Percentiles rank a stretch among this genome's conserved stretches.
phyloP scores from a whole-genome alignment of 2,888 invertebrate genomes.

The Bembecia ichneumoniformis region DNA sequence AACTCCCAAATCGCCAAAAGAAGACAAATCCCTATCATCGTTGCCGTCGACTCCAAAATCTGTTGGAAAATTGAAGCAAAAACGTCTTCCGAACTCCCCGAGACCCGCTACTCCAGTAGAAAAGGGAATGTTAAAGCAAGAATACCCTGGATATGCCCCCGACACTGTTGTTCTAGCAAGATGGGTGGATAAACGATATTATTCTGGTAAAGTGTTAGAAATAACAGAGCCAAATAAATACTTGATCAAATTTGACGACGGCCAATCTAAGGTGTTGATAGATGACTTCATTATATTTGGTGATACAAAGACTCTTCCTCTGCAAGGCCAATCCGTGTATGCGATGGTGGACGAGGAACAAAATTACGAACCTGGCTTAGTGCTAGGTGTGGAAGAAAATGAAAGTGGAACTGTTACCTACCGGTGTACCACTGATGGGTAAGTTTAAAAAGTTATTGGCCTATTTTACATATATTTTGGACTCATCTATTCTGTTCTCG shows the following conservation, averaged over 20 bases:
- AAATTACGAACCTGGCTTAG: constrained; percentile 68
- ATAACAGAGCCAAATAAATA: constrained; percentile 73
- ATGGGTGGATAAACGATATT: constrained; percentile 79
- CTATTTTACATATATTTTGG: neutral
- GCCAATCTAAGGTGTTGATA: constrained; percentile 69
- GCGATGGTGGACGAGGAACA: constrained; percentile 68
- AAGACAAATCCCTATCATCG: constrained; percentile 46
- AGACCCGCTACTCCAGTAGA: constrained; percentile 60
- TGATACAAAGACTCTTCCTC: constrained; percentile 57
- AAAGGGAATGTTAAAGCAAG: constrained; percentile 37
- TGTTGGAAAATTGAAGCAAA: constrained; percentile 53
- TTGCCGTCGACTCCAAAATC: constrained; percentile 58
- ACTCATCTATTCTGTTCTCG: too few species aligned
- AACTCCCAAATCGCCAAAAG: constrained; percentile 47
- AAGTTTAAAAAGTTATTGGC: constrained; percentile 17
- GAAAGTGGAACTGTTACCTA: constrained; percentile 57
- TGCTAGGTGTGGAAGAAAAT: constrained; percentile 58
- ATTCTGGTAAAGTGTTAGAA: constrained; percentile 74
- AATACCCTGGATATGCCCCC: constrained; percentile 49
- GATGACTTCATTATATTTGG: constrained; percentile 76
- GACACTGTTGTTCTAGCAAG: constrained; percentile 74
- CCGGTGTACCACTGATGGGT: constrained; percentile 63
- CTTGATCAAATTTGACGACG: constrained; percentile 76
- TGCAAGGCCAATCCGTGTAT: constrained; percentile 69
- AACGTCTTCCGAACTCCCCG: constrained; percentile 53